Conservation (phyloP, 2,888 invertebrate genomes). For the Beris morrisii region DNA sequence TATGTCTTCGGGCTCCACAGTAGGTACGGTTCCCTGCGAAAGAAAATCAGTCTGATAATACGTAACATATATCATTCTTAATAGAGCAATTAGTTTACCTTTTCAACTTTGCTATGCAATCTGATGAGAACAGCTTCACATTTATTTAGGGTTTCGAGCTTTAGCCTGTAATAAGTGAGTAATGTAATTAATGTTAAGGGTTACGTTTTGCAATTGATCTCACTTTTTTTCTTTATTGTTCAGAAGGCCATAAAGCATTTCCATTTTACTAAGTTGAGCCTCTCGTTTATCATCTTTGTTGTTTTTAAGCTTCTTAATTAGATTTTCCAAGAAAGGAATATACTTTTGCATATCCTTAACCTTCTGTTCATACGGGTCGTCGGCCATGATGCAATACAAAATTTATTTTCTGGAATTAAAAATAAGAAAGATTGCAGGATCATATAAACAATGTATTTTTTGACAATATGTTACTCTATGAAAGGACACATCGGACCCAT, state of each 20-base stretch:
- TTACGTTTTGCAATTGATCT: conserved; percentile 29
- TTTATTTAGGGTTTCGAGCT: conserved; percentile 46
- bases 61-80: too few relatives aligned
- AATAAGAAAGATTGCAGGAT: not conserved
- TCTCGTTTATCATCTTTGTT: conserved; percentile 42
- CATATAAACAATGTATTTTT: too few relatives aligned
- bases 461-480: too few relatives aligned
- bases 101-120: conserved; percentile 47
- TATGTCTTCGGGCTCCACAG: conserved; percentile 9
- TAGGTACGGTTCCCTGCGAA: not conserved
- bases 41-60: too few relatives aligned
- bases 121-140: conserved; percentile 47
- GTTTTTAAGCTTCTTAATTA: conserved; percentile 67
- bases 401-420: not conserved
- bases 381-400: conserved; percentile 15
- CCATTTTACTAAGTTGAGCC: conserved; percentile 46
- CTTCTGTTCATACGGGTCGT: conserved; percentile 61
- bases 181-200: conserved; percentile 4
- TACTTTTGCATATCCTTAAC: conserved; percentile 69
- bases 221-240: conserved; percentile 43
- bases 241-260: conserved; percentile 46
- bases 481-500: too few relatives aligned
- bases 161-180: conserved; percentile 42
- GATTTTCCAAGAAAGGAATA: conserved; percentile 72
- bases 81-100: conserved; percentile 38